Percentiles rank a stretch among this genome's conserved stretches.
phyloP scores from a whole-genome alignment of 2,888 invertebrate species.

The Trachelus stipa region DNA sequence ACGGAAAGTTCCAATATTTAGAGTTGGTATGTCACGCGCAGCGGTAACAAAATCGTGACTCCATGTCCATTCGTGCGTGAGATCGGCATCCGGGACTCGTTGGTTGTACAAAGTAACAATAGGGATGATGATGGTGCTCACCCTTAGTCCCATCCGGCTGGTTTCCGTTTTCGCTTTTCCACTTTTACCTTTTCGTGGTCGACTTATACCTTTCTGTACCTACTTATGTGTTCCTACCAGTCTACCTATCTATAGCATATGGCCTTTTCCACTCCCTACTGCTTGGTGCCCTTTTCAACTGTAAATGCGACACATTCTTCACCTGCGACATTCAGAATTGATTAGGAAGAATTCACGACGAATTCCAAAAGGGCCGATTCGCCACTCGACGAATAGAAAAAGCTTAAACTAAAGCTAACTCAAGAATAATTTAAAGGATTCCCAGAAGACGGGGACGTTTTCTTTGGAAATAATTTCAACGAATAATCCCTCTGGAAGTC shows the following conservation, averaged over 20 bases:
- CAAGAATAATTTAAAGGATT: background rate
- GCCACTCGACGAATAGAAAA: background rate
- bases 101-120: background rate
- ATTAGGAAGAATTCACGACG: background rate
- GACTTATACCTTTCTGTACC: background rate
- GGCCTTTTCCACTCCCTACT: background rate
- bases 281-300: background rate
- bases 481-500: background rate
- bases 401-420: background rate
- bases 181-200: background rate
- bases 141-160: background rate
- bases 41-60: background rate
- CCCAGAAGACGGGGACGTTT: background rate
- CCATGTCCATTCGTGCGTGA: background rate
- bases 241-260: background rate
- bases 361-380: background rate
- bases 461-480: background rate
- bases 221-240: background rate
- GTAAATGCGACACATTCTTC: background rate
- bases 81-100: background rate
- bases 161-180: background rate
- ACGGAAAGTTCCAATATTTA: background rate
- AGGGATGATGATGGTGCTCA: background rate
- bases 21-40: background rate
- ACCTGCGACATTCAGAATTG: background rate